These are phyloP conservation scores for Malurus leucopterus DNA, from an alignment of 2,797 vertebrate genomes.

Conservation along the genomic window DNA sequence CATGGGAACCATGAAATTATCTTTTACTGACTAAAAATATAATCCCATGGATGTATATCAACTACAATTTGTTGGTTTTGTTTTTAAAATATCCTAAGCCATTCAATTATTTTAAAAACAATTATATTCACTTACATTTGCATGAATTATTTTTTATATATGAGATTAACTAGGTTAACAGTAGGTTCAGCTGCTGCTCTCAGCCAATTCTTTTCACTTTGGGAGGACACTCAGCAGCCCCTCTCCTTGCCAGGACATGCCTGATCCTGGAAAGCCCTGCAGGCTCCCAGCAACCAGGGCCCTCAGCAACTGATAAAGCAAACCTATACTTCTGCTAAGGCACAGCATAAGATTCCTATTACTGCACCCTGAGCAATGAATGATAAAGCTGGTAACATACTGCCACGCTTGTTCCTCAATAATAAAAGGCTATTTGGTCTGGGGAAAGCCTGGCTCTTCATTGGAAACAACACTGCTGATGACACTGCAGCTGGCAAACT, in stretches of 20 bases:
- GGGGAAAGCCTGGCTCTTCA: neutral
- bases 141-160: neutral
- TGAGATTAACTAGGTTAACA: neutral
- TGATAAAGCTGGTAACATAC: neutral
- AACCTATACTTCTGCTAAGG: neutral
- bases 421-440: neutral
- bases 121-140: neutral
- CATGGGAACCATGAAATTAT: neutral
- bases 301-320: neutral
- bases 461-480: neutral
- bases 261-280: neutral
- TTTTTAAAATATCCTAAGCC: neutral
- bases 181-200: neutral
- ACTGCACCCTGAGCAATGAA: neutral
- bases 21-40: neutral
- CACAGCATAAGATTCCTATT: neutral
- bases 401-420: neutral
- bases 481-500: neutral
- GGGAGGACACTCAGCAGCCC: neutral
- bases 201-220: neutral
- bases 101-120: neutral
- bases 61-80: neutral
- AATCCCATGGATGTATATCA: neutral
- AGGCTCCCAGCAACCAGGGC: neutral
- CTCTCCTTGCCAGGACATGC: neutral